phyloP scores from a whole-genome alignment of 2,797 vertebrate species.

The Lepus oiostolus region DNA sequence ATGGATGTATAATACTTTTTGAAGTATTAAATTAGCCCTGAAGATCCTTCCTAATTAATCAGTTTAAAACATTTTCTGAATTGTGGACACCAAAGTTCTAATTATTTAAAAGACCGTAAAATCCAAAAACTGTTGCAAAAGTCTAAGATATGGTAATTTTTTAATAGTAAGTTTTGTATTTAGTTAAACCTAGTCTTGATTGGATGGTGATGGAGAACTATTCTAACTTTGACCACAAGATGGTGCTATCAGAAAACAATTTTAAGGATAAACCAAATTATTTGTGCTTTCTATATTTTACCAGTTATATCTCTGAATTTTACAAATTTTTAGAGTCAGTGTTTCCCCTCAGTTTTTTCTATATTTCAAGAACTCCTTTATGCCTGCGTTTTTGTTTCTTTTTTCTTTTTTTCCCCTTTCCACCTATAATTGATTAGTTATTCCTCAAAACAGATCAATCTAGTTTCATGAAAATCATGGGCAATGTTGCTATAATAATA shows the following conservation, averaged over 20 bases:
- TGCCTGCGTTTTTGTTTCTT: fast-evolving
- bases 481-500: neutral
- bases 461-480: neutral
- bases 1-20: neutral
- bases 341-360: neutral
- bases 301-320: neutral
- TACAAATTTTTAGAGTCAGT: neutral
- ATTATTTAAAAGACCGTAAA: neutral
- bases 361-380: neutral
- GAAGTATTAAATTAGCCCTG: neutral
- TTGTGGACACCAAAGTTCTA: neutral
- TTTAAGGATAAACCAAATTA: neutral
- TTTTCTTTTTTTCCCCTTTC: neutral
- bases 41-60: neutral
- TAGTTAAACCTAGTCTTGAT: neutral
- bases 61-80: neutral
- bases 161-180: neutral
- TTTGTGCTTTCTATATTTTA: neutral
- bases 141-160: neutral
- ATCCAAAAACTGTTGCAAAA: neutral
- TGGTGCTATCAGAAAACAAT: conserved; percentile 72
- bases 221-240: conserved; percentile 64
- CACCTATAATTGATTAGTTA: neutral
- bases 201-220: neutral
- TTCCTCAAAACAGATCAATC: neutral